Base-by-base conservation (phyloP, 2,797 vertebrate genomes). In the Lutjanus campechanus region DNA sequence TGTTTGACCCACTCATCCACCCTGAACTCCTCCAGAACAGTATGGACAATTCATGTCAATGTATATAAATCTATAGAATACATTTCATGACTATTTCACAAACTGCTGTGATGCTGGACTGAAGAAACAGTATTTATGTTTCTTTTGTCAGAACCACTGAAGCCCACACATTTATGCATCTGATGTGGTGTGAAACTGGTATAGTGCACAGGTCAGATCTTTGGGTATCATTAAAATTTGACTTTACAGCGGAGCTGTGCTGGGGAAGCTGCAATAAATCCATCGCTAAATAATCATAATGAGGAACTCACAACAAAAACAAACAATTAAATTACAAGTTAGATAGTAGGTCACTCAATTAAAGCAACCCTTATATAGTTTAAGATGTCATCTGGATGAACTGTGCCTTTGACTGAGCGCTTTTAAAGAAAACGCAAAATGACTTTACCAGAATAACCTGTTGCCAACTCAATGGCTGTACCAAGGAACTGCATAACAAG, bases 401-500 rank as follows among this genome's bases (percentile, higher is more conserved):
- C 63, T 56, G 41, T 36, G 16, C 68, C 25, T 76, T 68, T 41
- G 22, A 75, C 8, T 73, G 5, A 67, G 44, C 44, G 46, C 29
- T 17, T 73, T 80, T 58, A 65, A 63, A 53, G n/a, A 75, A 85
- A 88, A 67, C 46, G 51, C 16, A 70, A 41, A 12, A 59, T 17
- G 15, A 19, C 7, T 20, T 54, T 44, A n/a, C 4, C 41, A 68
- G 47, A 67, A 70, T n/a, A 47, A 63, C 2, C 19, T 61, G 20
- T 5, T 49, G 29, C 54, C 65, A 70, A 46, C 2, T 59, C 51
- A 53, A 66, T 71, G 53, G 46, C 8, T 71, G n/a, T 54, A 77
- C 62, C 9, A 69, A 25, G 77, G 64, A 73, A 72, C 50, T 77
- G n/a, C n/a, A 40, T 9, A 16, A 53, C 47, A 71, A 72, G 49